Conservation (phyloP, 30 jellyfish, hydroid and myxozoan species). For the Nemopilema nomurai region DNA sequence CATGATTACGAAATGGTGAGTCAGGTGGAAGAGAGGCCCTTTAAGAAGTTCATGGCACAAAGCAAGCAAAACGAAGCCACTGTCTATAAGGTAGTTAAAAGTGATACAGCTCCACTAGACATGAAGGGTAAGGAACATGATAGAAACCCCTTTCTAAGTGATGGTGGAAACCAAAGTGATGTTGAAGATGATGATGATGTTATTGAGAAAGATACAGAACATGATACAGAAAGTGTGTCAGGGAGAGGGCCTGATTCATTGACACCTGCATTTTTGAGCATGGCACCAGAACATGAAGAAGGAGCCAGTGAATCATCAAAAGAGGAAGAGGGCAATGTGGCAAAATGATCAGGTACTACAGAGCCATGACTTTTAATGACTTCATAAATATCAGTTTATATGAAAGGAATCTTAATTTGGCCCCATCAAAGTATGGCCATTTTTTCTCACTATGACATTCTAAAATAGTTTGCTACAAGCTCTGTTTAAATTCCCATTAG, state of each 20-base stretch:
- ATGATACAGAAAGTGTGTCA: neutral
- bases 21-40: constrained; percentile 62
- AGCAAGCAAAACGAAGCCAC: neutral
- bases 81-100: neutral
- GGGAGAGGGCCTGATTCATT: neutral
- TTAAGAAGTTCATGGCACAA: constrained; percentile 23
- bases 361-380: neutral
- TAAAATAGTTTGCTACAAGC: too few species aligned
- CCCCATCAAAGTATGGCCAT: too few species aligned
- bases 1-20: constrained; percentile 18
- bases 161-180: too few species aligned
- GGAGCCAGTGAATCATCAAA: neutral
- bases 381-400: too few species aligned
- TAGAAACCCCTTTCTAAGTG: constrained; percentile 15
- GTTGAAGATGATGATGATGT: constrained; percentile 17
- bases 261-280: constrained; percentile 11
- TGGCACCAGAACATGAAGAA: neutral
- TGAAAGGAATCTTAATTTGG: too few species aligned
- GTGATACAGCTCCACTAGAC: neutral
- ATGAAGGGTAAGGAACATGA: neutral
- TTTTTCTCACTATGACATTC: too few species aligned
- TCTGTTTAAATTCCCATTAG: too few species aligned
- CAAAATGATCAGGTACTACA: neutral
- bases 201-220: neutral
- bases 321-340: neutral